Conservation (phyloP, 2,888 invertebrate species). For the Brachyopa scutellaris region DNA sequence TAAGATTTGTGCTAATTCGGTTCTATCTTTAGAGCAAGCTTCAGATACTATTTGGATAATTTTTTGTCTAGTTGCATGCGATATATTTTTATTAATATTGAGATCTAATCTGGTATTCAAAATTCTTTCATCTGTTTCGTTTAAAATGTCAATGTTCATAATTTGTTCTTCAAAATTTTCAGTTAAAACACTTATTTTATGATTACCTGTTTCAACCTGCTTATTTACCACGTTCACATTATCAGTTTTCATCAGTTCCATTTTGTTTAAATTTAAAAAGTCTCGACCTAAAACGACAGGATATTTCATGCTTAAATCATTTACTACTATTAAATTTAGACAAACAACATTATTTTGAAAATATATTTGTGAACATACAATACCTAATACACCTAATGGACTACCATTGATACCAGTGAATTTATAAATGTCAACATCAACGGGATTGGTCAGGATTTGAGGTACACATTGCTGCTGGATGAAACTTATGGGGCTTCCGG, state of each 20-base stretch:
- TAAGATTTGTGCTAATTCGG: background rate
- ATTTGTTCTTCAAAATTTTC: constrained; percentile 19
- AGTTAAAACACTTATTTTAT: background rate
- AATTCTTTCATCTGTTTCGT: background rate
- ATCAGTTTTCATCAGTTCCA: constrained; percentile 12
- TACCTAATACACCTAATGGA: constrained; percentile 5
- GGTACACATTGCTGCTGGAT: constrained; percentile 5
- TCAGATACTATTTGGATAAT: constrained; percentile 4
- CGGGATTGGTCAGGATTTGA: background rate
- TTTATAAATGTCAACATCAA: background rate
- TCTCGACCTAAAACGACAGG: constrained; percentile 13
- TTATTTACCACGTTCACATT: background rate
- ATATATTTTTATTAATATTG: background rate
- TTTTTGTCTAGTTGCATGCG: background rate
- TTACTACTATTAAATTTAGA: constrained; percentile 11
- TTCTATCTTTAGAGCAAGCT: background rate
- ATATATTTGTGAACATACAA: constrained; percentile 8
- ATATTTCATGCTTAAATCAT: constrained; percentile 16
- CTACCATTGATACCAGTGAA: constrained; percentile 17
- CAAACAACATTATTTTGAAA: constrained; percentile 9
- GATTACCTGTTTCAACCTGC: constrained; percentile 10
- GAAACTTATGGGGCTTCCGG: constrained; percentile 30
- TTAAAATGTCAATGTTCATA: background rate
- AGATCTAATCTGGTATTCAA: background rate
- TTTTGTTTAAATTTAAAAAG: constrained; percentile 13